Evolutionary conservation across 1,140 invertebrate genomes (phyloP).

Genomic region (Apis mellifera): Amel_HAv3.1 CM009941.2:1520501-1521000

Average conservation of each 20-base stretch:
- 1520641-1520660: not conserved
- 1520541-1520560: not conserved
- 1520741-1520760: not conserved
- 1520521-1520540: not conserved
- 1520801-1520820: not conserved
- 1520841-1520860: not conserved
- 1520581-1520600: slow-evolving; percentile 25
- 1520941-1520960: no score
- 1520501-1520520: slow-evolving; percentile 2
- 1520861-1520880: not conserved
- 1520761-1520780: slow-evolving; percentile 1
- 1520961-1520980: no score
- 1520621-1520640: not conserved
- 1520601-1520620: slow-evolving; percentile 30
- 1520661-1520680: not conserved
- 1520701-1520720: slow-evolving; percentile 11
- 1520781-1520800: not conserved
- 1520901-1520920: no score
- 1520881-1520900: not conserved
- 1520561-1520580: not conserved
- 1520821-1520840: not conserved
- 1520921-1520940: no score
- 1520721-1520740: slow-evolving; percentile 46
- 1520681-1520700: slow-evolving; percentile 8
- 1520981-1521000: no score